Percentiles rank a stretch among this genome's conserved stretches.
phyloP scores from a whole-genome alignment of 2,888 invertebrate species.

The Escarpia spicata region DNA sequence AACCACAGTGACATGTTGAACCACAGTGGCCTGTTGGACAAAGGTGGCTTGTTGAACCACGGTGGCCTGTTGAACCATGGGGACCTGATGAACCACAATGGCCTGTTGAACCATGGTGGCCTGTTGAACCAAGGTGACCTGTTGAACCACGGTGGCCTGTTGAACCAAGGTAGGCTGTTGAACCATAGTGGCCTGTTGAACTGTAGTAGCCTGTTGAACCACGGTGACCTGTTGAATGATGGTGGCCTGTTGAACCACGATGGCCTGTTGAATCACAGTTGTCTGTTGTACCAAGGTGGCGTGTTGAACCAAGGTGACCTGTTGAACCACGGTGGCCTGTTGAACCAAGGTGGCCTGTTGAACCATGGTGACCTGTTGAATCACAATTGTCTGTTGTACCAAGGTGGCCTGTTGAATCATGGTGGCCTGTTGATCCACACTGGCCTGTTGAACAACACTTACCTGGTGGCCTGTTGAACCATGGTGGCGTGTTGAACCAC shows the following conservation, averaged over 20 bases:
- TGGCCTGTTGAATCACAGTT: too few species aligned
- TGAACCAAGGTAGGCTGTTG: background rate
- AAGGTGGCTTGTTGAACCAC: background rate
- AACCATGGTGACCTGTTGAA: background rate
- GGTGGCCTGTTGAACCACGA: too few species aligned
- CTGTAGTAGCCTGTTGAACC: too few species aligned
- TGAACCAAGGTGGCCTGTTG: background rate
- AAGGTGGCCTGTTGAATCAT: background rate
- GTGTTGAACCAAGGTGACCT: background rate
- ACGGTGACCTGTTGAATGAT: too few species aligned
- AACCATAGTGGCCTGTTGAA: too few species aligned
- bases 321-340: too few species aligned
- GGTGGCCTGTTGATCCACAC: too few species aligned
- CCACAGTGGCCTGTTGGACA: background rate
- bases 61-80: background rate
- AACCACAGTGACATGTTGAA: background rate
- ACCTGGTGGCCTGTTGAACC: background rate
- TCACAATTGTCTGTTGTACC: background rate
- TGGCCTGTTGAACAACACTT: too few species aligned
- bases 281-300: background rate
- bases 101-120: background rate
- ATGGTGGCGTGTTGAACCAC: background rate
- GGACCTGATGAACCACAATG: too few species aligned
- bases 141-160: background rate
- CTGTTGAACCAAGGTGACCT: background rate